phyloP scores from a whole-genome alignment of 1,140 invertebrate genomes.

The Antheraea mylitta region DNA sequence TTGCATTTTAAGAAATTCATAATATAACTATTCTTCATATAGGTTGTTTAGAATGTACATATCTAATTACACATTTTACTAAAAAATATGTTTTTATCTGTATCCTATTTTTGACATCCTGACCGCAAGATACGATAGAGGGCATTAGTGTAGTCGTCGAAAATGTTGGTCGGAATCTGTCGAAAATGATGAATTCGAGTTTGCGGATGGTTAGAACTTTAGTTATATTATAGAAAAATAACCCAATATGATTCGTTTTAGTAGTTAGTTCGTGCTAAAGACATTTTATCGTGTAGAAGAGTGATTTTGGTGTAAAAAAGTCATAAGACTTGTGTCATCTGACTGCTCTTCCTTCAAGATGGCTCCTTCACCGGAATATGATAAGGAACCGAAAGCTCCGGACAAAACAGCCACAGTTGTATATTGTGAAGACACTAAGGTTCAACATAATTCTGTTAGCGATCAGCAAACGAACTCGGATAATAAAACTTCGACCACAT shows the following conservation, averaged over 20 bases:
- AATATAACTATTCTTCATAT: too few relatives aligned
- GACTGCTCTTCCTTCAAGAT: slow-evolving; percentile 81
- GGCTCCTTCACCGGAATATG: slow-evolving; percentile 85
- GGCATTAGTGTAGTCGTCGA: slow-evolving; percentile 54
- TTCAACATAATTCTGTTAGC: slow-evolving; percentile 52
- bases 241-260: slow-evolving; percentile 51
- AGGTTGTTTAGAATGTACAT: too few relatives aligned
- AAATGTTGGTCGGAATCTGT: slow-evolving; percentile 71
- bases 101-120: slow-evolving; percentile 9
- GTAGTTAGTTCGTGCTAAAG: slow-evolving; percentile 49
- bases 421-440: slow-evolving; percentile 61
- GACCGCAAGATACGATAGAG: slow-evolving; percentile 30
- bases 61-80: too few relatives aligned
- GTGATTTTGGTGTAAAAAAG: slow-evolving; percentile 68
- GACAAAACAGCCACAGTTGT: slow-evolving; percentile 80
- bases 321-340: slow-evolving; percentile 79
- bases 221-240: slow-evolving; percentile 52
- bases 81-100: slow-evolving; percentile 7
- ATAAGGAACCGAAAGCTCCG: slow-evolving; percentile 84
- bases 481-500: slow-evolving; percentile 44
- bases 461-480: slow-evolving; percentile 62
- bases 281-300: slow-evolving; percentile 46
- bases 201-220: slow-evolving; percentile 63
- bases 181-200: slow-evolving; percentile 68
- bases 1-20: too few relatives aligned